Base-by-base conservation (phyloP, 2,797 vertebrate species). In the Aldrovandia affinis region DNA sequence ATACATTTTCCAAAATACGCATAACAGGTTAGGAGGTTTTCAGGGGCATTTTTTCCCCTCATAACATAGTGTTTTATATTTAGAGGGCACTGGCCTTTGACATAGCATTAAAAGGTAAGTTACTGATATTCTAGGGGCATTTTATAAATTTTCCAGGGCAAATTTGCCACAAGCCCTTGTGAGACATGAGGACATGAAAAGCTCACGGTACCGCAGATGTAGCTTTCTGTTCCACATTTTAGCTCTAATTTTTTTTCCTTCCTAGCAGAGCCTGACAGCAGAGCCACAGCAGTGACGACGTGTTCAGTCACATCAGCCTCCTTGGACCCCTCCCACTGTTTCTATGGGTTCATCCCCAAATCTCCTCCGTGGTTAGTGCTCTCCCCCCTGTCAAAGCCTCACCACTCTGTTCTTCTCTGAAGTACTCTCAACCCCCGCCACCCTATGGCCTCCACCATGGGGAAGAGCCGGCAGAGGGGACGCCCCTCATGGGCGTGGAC, bases 401-500 rank as follows among this genome's bases (percentile, higher is more conserved):
- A 39, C 92, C 92, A 73, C 95, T 95, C 87, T 93, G 92, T 63
- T 91, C 90, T 3, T 82, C 91, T 82, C 59, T 88, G 80, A 68
- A 86, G 85, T 89, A 81, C 42, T 78, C 89, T 0, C 88, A 89
- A 59, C 78, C 22, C 54, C 79, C 90, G n/a, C 6, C 83, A 52
- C 44, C 78, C 82, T 87, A 88, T 8, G 84, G 50, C 54, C 84
- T 57, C 83, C 80, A 86, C 63, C 33, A 89, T 1, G 93, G 89
- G 20, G 89, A 92, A 75, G n/a, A 81, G 3, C 91, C 94, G 80
- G 92, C 91, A 83, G 95, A 83, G 86, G 95, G 95, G 88, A 96
- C 93, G 88, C 95, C 94, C 8, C 90, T 99, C 78, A 95, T 96
- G 0, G 96, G 94, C 4, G 96, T 97, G 47, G 98, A 99, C 94